Evolutionary conservation across 2,113 vertebrate species (phyloP), one percentile per base, ranked within the genome.

Genomic region (Mus spicilegus): DNA sequence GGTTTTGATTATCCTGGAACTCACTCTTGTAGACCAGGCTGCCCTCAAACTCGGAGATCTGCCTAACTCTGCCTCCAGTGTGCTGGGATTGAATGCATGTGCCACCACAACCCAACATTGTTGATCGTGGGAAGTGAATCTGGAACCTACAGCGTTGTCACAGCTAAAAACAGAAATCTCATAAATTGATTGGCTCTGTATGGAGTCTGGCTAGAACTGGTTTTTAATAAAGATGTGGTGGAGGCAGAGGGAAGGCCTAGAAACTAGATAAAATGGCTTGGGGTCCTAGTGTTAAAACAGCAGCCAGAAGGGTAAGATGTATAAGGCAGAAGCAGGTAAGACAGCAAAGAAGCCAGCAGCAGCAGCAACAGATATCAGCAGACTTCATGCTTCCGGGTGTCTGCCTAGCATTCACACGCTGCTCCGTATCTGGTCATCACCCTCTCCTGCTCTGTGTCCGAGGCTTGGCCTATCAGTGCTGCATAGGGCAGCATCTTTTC

Each of bases 181-280:
- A 82, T 5, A 30, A 16, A 33, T n/a, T 33, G 19, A 33, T 46
- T 61, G 56, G 8, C 67, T 49, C 14, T 65, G 1, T 28, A 67
- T 86, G 3, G 16, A 46, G n/a, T 17, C 84, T n/a, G 39, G 22
- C 69, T 22, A 82, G 92, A 89, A 73, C 78, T 11, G 63, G 22
- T 26, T 90, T 90, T 51, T 88, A 39, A 84, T 90, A 90, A 91
- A 86, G 42, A 88, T 67, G 75, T 70, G 61, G 36, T 70, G 24
- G 24, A 56, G 28, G 61, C 36, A 88, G 69, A 85, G 16, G 54
- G 10, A 33, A 61, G 33, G 24, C 20, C 81, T 30, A 17, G 39
- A 73, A 89, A 58, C 65, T 70, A 81, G 70, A 87, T 81, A 69
- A 54, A 30, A 72, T 78, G 33, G 56, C 61, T 72, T 12, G 77